Evolutionary conservation across 2,113 vertebrate species (phyloP).

Genomic region (Calypte anna): DNA sequence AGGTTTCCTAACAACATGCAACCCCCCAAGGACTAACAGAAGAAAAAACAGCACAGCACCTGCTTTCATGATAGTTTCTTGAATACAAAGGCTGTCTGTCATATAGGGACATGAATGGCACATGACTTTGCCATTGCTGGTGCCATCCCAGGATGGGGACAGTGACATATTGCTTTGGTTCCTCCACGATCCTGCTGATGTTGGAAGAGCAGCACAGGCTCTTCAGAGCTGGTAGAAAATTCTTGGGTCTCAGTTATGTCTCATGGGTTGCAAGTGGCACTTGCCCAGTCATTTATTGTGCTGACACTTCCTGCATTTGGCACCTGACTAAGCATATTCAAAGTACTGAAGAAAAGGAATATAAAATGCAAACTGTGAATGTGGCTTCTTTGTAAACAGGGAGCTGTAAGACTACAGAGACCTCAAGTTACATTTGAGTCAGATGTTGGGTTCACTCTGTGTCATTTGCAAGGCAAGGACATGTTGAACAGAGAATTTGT

Average conservation of each 20-base stretch:
- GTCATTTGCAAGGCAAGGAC: background rate
- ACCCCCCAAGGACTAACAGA: background rate
- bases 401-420: background rate
- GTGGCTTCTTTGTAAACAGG: background rate
- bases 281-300: background rate
- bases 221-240: background rate
- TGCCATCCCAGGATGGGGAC: background rate
- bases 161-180: background rate
- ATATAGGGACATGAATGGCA: fast-evolving
- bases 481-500: background rate
- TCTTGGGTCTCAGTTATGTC: background rate
- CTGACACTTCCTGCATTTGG: background rate
- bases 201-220: background rate
- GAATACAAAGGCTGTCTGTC: background rate
- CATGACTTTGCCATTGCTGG: background rate
- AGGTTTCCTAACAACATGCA: background rate
- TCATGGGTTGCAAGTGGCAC: background rate
- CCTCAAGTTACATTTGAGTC: background rate
- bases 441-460: background rate
- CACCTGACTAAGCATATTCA: background rate
- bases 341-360: background rate
- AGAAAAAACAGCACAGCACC: background rate
- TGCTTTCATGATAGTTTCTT: background rate
- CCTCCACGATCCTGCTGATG: background rate
- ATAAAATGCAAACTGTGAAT: background rate